Base-by-base conservation (phyloP, 2,888 invertebrate genomes). In the Buathra laborator region DNA sequence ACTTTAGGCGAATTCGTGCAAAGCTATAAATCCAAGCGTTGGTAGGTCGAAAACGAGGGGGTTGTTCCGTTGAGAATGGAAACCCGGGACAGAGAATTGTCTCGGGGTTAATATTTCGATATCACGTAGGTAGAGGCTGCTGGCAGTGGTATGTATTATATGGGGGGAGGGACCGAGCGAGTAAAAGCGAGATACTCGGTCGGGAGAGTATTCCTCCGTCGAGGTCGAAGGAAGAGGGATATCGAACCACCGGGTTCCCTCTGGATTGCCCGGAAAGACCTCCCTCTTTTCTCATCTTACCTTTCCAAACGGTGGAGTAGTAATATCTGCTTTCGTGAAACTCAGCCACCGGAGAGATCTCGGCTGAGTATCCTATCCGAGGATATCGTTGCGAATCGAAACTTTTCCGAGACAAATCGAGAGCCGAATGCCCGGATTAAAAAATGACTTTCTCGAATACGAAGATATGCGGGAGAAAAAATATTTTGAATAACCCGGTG, bases 71-170 rank as follows among this genome's bases (percentile, higher is more conserved):
- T 32, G 43, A 16, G 48, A 78, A 78, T 78, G 44, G 32, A 78
- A 68, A 78, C 37, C 29, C 43, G 67, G 29, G 10, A 24, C 44
- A 9, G 32, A 24, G 71, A 66, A 19, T 71, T 10, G 53, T 53
- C 46, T 14, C 71, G 37, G 67, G 72, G 77, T 72, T 78, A 83
- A 83, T 83, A 59, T 62, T 62, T 68, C 68, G 74, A 83, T 83
- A 74, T 78, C 51, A 51, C 68, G 72, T 19, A 46, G 56, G 48
- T 29, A 19, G 46, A 56, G 9, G 3, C n/a, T 74, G n/a, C 37
- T 51, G 53, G 72, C 66, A 24, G 29, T 70, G 44, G 44, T 66
- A 24, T 37, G 48, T 62, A 32, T 29, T 62, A 32, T 5, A 32
- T 12, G 62, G 62, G 64, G 44, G 19, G 68, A 64, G 53, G 44